phyloP scores from a whole-genome alignment of 2,888 invertebrate species.

The Sycophila texana region DNA sequence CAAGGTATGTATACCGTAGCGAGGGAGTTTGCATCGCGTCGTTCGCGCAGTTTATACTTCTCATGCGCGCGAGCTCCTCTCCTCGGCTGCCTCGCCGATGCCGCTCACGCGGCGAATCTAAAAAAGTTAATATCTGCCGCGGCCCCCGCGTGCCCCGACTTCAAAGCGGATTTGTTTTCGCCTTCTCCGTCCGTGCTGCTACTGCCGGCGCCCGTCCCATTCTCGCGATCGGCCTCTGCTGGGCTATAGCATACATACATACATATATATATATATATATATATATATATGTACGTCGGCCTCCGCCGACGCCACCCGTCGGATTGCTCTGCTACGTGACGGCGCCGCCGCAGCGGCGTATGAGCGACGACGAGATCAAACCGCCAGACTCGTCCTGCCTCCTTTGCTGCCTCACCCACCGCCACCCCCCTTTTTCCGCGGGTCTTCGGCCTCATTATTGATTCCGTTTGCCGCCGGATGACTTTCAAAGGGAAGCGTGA shows the following conservation, averaged over 20 bases:
- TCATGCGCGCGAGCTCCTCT: constrained; percentile 61
- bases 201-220: constrained; percentile 20
- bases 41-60: constrained; percentile 68
- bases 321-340: constrained; percentile 52
- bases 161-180: constrained; percentile 70
- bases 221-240: background rate
- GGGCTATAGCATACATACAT: background rate
- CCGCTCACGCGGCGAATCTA: constrained; percentile 66
- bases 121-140: constrained; percentile 72
- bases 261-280: background rate
- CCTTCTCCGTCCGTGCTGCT: constrained; percentile 51
- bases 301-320: constrained; percentile 42
- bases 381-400: constrained; percentile 7
- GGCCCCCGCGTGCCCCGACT: constrained; percentile 65
- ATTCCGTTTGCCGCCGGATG: constrained; percentile 29
- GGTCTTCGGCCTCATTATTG: constrained; percentile 38
- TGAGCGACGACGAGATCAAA: constrained; percentile 44
- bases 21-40: constrained; percentile 64
- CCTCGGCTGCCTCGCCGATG: constrained; percentile 57
- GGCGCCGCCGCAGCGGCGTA: constrained; percentile 27
- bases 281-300: background rate
- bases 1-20: constrained; percentile 36
- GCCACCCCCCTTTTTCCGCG: background rate
- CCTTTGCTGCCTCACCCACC: background rate
- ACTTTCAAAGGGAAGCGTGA: constrained; percentile 28